Conservation (phyloP, 2,888 invertebrate genomes). For the Pteria penguin region DNA sequence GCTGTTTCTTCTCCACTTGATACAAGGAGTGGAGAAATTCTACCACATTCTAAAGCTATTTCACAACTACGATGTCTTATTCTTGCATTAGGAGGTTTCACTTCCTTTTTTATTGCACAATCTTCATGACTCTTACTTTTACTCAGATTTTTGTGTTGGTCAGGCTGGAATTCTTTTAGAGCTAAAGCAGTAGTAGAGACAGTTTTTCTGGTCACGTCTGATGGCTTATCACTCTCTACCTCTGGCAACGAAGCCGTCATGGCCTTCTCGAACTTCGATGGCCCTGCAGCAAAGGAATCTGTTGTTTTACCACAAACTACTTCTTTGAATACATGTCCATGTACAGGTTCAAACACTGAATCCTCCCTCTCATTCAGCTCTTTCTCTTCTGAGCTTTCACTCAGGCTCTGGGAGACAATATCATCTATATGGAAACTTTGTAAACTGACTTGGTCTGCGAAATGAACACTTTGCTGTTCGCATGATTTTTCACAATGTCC, state of each 20-base stretch:
- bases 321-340: constrained; percentile 26
- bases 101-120: constrained; percentile 44
- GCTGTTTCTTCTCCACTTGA: background rate
- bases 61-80: constrained; percentile 67
- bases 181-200: constrained; percentile 34
- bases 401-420: constrained; percentile 57
- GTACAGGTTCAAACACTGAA: constrained; percentile 18
- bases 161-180: constrained; percentile 34
- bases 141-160: constrained; percentile 40
- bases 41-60: constrained; percentile 66
- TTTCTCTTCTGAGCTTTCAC: constrained; percentile 27
- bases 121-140: constrained; percentile 58
- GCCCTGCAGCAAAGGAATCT: constrained; percentile 21
- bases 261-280: constrained; percentile 20
- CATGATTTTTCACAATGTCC: constrained; percentile 63
- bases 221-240: constrained; percentile 70
- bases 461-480: constrained; percentile 65
- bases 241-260: constrained; percentile 60
- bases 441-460: constrained; percentile 60
- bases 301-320: constrained; percentile 20
- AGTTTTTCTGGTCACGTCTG: constrained; percentile 17
- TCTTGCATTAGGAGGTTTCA: constrained; percentile 38
- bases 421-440: constrained; percentile 60
- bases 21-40: constrained; percentile 58
- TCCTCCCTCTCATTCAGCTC: constrained; percentile 16